phyloP scores from a whole-genome alignment of 1,140 invertebrate species.

The Macrobrachium rosenbergii region DNA sequence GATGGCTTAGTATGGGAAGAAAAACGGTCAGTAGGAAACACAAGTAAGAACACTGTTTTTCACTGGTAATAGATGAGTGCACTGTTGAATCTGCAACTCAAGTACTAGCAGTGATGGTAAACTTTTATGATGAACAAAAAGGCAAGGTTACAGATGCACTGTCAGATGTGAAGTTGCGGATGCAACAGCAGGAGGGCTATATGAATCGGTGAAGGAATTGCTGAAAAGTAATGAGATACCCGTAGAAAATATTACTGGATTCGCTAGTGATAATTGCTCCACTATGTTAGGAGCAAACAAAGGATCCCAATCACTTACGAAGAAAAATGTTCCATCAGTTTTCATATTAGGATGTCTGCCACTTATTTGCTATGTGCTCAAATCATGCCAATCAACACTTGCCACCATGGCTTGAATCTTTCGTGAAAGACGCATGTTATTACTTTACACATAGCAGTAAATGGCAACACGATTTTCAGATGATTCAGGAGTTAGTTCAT shows the following conservation, averaged over 20 bases:
- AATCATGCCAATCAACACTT: conserved; percentile 1
- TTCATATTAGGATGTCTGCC: not conserved
- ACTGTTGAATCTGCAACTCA: not conserved
- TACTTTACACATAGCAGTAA: conserved; percentile 12
- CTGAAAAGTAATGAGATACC: not conserved
- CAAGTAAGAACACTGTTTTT: conserved; percentile 14
- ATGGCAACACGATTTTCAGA: not conserved
- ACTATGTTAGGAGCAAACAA: conserved; percentile 8
- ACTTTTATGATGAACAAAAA: conserved; percentile 18
- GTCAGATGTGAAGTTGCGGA: conserved; percentile 1
- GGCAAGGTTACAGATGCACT: conserved; percentile 2
- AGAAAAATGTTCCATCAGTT: too few species aligned
- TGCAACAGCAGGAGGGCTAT: conserved; percentile 1
- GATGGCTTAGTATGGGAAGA: conserved; percentile 36
- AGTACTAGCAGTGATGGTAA: conserved; percentile 13
- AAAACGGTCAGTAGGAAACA: conserved; percentile 4
- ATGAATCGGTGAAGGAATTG: conserved; percentile 3
- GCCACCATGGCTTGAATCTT: conserved; percentile 15
- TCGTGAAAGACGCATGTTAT: conserved; percentile 1
- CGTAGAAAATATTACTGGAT: conserved; percentile 16
- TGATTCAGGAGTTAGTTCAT: conserved; percentile 15
- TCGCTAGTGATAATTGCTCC: too few species aligned
- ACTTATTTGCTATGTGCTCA: conserved; percentile 18
- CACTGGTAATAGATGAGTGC: conserved; percentile 11
- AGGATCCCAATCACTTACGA: conserved; percentile 10